A percentile compares a stretch with the other conserved stretches of the same genome.
Conservation (phyloP, 92 coral and sea anemone species). For the Diadumene lineata region DNA sequence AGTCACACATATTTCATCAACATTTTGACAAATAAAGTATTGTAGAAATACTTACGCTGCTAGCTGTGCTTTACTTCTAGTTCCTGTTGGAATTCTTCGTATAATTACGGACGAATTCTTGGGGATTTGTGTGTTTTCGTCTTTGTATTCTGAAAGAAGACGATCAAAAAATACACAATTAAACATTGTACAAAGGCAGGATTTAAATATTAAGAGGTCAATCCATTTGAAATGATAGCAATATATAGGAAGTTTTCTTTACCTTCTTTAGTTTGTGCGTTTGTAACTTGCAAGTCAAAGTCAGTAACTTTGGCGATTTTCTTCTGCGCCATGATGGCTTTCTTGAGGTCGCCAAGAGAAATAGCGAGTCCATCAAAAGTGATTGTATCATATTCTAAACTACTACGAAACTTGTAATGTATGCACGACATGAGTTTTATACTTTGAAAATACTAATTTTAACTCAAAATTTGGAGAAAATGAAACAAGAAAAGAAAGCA, state of each 20-base stretch:
- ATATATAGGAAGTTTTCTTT: conserved; percentile 2
- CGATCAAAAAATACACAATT: not conserved
- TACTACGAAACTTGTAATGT: conserved; percentile 97
- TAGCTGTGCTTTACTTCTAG: conserved; percentile 87
- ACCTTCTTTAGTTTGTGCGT: conserved; percentile 99
- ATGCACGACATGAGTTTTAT: conserved; percentile 79
- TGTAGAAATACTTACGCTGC: conserved; percentile 81
- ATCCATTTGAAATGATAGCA: not conserved
- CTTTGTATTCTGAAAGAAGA: conserved; percentile 74
- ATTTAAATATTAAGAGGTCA: not conserved
- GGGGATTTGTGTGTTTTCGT: conserved; percentile 85
- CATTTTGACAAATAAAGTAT: no score
- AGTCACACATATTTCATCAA: no score
- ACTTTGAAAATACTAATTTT: not conserved
- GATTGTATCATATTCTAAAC: conserved; percentile 95
- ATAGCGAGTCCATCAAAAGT: conserved; percentile 95
- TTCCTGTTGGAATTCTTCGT: conserved; percentile 91
- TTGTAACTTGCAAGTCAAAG: conserved; percentile 94
- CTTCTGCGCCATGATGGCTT: conserved; percentile 90
- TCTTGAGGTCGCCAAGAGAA: conserved; percentile 94
- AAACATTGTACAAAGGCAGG: not conserved
- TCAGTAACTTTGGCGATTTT: conserved; percentile 87
- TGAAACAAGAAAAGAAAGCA: not conserved
- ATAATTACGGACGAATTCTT: conserved; percentile 96
- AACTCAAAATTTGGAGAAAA: not conserved